These are phyloP conservation scores for Tryphoninae sp. DNA, from an alignment of 2,888 invertebrate genomes.

Conservation along the genomic window DNA sequence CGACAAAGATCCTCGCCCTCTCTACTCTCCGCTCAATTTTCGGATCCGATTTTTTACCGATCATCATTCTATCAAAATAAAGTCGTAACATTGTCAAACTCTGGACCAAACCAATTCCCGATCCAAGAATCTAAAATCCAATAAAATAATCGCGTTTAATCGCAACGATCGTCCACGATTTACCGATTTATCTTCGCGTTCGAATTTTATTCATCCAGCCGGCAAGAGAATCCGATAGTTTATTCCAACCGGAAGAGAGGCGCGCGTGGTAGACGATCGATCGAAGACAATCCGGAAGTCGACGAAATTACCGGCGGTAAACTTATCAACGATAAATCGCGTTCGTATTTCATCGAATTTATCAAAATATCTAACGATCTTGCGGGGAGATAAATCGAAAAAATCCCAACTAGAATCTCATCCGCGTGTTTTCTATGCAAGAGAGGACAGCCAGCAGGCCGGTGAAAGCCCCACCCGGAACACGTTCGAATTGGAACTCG, in stretches of 20 bases:
- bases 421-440: not conserved
- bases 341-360: not conserved
- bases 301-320: not conserved
- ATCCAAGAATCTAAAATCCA: constrained; percentile 12
- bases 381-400: not conserved
- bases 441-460: constrained; percentile 25
- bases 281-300: not conserved
- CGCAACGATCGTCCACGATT: not conserved
- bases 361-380: not conserved
- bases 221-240: not conserved
- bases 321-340: not conserved
- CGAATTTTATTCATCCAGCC: not conserved
- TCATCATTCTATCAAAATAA: too few species aligned
- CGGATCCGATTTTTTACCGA: too few species aligned
- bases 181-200: not conserved
- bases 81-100: too few species aligned
- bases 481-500: constrained; percentile 68
- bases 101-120: not conserved
- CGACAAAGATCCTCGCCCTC: too few species aligned
- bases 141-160: constrained; percentile 39
- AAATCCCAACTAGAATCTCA: not conserved
- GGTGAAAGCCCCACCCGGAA: constrained; percentile 75
- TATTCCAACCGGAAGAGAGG: not conserved
- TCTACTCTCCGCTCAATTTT: too few species aligned
- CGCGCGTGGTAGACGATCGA: not conserved